These are phyloP conservation scores for Argya squamiceps DNA, from an alignment of 2,797 vertebrate species.

Conservation along the genomic window DNA sequence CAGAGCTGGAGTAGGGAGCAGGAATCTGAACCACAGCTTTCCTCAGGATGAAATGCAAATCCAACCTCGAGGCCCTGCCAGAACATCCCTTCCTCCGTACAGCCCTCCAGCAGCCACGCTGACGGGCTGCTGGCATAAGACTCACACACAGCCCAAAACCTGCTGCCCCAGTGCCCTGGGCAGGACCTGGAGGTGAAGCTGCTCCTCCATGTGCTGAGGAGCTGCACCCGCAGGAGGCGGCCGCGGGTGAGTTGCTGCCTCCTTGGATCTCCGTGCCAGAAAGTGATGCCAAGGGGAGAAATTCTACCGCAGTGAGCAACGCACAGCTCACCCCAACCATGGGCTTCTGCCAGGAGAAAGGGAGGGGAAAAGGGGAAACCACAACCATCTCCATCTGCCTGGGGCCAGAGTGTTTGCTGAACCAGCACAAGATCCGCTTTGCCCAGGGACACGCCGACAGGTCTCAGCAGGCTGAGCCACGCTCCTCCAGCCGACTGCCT, in stretches of 20 bases:
- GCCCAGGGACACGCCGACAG: slow-evolving; percentile 6
- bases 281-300: slow-evolving; percentile 50
- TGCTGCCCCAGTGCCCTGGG: neutral
- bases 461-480: slow-evolving; percentile 30
- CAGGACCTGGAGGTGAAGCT: neutral
- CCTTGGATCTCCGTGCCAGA: slow-evolving; percentile 27
- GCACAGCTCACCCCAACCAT: slow-evolving; percentile 42
- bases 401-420: slow-evolving; percentile 43
- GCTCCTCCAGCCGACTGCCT: neutral
- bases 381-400: slow-evolving; percentile 32
- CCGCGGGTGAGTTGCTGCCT: neutral
- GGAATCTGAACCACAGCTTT: neutral
- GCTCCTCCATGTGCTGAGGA: neutral
- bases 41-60: neutral
- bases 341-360: slow-evolving; percentile 53
- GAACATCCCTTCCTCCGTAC: neutral
- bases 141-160: neutral
- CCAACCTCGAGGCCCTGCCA: neutral
- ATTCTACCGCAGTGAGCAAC: slow-evolving; percentile 56
- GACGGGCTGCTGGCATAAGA: neutral
- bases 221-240: neutral
- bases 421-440: neutral
- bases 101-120: neutral
- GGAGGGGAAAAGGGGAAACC: slow-evolving; percentile 61
- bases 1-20: neutral